phyloP scores from a whole-genome alignment of 2,888 invertebrate species.

The Meandrusa payeni region DNA sequence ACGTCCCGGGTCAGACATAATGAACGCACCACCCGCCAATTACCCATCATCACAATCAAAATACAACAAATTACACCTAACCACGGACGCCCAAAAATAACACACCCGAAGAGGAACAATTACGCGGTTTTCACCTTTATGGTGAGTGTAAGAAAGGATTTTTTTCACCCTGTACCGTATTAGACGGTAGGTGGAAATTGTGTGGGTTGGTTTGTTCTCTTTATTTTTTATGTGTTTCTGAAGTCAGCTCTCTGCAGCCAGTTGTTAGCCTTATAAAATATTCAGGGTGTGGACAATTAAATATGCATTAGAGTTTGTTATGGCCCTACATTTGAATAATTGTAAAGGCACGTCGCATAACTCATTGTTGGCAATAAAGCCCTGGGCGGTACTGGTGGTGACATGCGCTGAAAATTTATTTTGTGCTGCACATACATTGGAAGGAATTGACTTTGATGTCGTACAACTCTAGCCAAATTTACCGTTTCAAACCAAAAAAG shows the following conservation, averaged over 20 bases:
- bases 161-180: background rate
- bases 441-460: too few relatives aligned
- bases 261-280: conserved; percentile 51
- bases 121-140: conserved; percentile 17
- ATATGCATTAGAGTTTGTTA: conserved; percentile 69
- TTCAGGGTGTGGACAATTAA: conserved; percentile 64
- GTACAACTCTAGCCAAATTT: too few relatives aligned
- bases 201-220: conserved; percentile 12
- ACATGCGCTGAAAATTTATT: conserved; percentile 18
- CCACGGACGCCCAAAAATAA: conserved; percentile 18
- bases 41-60: conserved; percentile 70
- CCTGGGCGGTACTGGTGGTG: conserved; percentile 22
- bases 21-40: conserved; percentile 57
- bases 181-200: conserved; percentile 9
- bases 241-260: conserved; percentile 39
- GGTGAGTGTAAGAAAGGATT: background rate
- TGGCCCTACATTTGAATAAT: conserved; percentile 53
- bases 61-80: conserved; percentile 64
- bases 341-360: conserved; percentile 50
- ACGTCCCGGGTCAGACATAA: conserved; percentile 56
- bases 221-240: conserved; percentile 17
- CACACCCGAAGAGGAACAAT: background rate
- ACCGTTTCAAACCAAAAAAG: too few relatives aligned
- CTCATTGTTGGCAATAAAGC: conserved; percentile 32
- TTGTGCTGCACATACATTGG: background rate